A percentile compares a stretch with the other conserved stretches of the same genome.
These are phyloP conservation scores for Coilia nasus DNA, from an alignment of 2,797 vertebrate genomes.

Conservation along the genomic window DNA sequence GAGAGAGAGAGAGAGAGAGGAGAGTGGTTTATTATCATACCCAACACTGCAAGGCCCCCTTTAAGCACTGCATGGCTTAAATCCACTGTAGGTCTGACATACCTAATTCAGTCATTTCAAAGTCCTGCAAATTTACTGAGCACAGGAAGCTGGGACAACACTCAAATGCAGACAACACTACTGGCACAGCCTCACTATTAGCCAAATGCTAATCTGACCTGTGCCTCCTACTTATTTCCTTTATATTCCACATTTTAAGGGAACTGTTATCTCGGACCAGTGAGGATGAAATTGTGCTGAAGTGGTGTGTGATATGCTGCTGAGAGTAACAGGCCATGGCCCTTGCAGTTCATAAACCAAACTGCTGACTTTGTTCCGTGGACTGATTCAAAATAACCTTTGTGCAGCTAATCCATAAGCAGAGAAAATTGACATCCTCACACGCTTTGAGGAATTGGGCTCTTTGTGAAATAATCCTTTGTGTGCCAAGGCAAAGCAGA, in stretches of 20 bases:
- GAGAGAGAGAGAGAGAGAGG: not conserved
- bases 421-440: no score
- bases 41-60: not conserved
- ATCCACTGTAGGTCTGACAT: not conserved
- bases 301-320: not conserved
- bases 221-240: not conserved
- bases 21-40: not conserved
- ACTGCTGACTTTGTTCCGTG: not conserved
- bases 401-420: no score
- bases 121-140: not conserved
- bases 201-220: not conserved
- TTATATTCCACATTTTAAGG: not conserved
- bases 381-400: no score
- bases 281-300: not conserved
- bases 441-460: no score
- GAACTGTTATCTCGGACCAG: not conserved
- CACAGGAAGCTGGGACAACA: not conserved
- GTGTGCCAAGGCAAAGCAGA: no score
- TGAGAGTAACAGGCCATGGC: not conserved
- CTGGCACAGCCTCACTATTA: not conserved
- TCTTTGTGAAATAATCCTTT: no score
- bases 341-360: not conserved
- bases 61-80: not conserved
- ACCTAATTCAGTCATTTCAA: not conserved
- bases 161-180: conserved; percentile 8